These are phyloP conservation scores for Druon quercuslanigerum DNA, from an alignment of 1,140 invertebrate genomes.

Conservation along the genomic window DNA sequence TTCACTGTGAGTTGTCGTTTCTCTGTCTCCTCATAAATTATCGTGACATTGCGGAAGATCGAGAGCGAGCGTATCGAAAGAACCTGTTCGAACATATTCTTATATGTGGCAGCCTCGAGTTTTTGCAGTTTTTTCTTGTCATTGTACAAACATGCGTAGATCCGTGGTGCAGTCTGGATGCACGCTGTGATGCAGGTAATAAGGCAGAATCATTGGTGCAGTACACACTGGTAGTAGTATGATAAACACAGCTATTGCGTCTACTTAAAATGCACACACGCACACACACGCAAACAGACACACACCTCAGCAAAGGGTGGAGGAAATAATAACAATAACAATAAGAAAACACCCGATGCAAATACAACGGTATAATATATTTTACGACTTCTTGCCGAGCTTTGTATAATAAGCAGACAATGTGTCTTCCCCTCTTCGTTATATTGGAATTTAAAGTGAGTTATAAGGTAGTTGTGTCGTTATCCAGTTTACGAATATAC, in stretches of 20 bases:
- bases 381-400: slow-evolving; percentile 28
- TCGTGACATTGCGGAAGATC: slow-evolving; percentile 17
- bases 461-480: background rate
- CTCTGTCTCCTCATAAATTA: background rate
- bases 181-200: slow-evolving; percentile 52
- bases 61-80: slow-evolving; percentile 7
- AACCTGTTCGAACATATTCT: background rate
- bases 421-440: slow-evolving; percentile 1
- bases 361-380: slow-evolving; percentile 31
- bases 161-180: slow-evolving; percentile 5
- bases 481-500: no score
- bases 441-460: background rate
- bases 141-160: slow-evolving; percentile 34
- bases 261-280: slow-evolving; percentile 47
- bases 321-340: slow-evolving; percentile 10
- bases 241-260: slow-evolving; percentile 61
- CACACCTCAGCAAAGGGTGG: background rate
- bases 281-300: background rate
- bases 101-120: slow-evolving; percentile 31
- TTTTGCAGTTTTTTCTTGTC: slow-evolving; percentile 46
- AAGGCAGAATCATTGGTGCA: slow-evolving; percentile 57
- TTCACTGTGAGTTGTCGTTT: background rate
- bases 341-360: slow-evolving; percentile 27
- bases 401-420: slow-evolving; percentile 19
- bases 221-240: slow-evolving; percentile 47